Percentiles rank a stretch among this genome's conserved stretches.
Evolutionary conservation across 2,888 invertebrate genomes (phyloP).

Genomic region (Leucoma salicis): DNA sequence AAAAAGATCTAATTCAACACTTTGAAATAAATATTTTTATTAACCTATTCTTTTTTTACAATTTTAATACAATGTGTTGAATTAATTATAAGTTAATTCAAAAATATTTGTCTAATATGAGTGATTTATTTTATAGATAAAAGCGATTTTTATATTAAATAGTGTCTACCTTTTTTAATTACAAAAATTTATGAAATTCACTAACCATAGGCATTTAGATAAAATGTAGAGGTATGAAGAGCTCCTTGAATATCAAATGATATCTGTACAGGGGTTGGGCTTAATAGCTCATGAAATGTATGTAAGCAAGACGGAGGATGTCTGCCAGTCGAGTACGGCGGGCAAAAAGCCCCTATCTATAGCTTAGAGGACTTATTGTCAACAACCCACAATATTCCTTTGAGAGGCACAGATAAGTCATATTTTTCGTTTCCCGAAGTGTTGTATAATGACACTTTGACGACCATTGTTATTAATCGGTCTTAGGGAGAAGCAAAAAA

Average conservation of each 20-base stretch:
- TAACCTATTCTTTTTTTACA: no score
- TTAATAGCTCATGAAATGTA: conserved; percentile 82
- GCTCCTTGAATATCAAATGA: conserved; percentile 42
- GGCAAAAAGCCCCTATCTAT: conserved; percentile 50
- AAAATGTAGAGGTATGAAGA: conserved; percentile 24
- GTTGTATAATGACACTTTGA: conserved; percentile 32
- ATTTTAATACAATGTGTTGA: no score
- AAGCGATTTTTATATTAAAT: no score
- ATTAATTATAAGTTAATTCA: no score
- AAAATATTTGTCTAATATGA: no score
- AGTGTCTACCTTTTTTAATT: no score
- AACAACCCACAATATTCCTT: conserved; percentile 60
- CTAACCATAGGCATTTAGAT: no score
- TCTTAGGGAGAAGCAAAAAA: conserved; percentile 7
- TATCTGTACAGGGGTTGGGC: conserved; percentile 58
- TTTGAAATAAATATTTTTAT: no score
- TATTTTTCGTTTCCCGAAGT: conserved; percentile 46
- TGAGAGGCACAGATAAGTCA: conserved; percentile 57
- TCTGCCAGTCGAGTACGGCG: conserved; percentile 61
- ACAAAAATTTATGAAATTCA: no score
- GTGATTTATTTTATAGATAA: no score
- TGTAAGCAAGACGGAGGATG: conserved; percentile 70
- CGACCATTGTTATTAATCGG: conserved; percentile 36
- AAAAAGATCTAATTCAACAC: no score
- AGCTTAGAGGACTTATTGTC: conserved; percentile 58